Evolutionary conservation across 2,113 vertebrate species (phyloP), one percentile per base, ranked within the genome.

Genomic region (Ceyx cyanopectus): DNA sequence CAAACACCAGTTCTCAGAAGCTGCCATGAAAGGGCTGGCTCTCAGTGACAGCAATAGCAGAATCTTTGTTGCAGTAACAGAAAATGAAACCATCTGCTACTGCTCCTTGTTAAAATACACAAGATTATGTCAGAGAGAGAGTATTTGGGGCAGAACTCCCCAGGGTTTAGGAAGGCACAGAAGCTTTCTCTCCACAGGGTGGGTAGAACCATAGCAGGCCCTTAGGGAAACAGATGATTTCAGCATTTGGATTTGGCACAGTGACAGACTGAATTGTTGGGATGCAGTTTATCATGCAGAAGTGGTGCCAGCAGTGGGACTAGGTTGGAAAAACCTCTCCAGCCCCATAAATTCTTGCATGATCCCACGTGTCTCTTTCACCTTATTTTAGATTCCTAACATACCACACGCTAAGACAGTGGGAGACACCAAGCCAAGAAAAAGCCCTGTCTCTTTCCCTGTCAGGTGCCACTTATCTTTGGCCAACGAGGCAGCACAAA

Each of bases 21-120:
- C 16, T 22, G 41, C 32, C 40, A 8, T 10, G 56, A n/a, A 45
- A 26, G 46, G 30, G 46, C 65, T 74, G 60, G 27, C 24, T 30
- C 23, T 9, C 3, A 0, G 5, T 7, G 29, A 7, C 51, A 27
- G 21, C 5, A 0, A 20, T 4, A 50, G 23, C 30, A 6, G 32
- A 4, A 26, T 41, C 37, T 14, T 16, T 12, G 10, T 20, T 46
- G 41, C 29, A 65, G 29, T 10, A 89, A 45, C 10, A n/a, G 51
- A 27, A 76, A 80, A 13, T 11, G 32, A 91, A 58, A 24, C 46
- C 27, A 48, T 41, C 65, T 91, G 30, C 81, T 43, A 10, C 51
- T 30, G 37, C 21, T 1, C 2, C 0, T 26, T 11, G 51, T 32
- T 74, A 23, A 78, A 69, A 41, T 5, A 5, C 9, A n/a, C 7